Base-by-base conservation (phyloP, 2,888 invertebrate species). In the Trimorus sp. region DNA sequence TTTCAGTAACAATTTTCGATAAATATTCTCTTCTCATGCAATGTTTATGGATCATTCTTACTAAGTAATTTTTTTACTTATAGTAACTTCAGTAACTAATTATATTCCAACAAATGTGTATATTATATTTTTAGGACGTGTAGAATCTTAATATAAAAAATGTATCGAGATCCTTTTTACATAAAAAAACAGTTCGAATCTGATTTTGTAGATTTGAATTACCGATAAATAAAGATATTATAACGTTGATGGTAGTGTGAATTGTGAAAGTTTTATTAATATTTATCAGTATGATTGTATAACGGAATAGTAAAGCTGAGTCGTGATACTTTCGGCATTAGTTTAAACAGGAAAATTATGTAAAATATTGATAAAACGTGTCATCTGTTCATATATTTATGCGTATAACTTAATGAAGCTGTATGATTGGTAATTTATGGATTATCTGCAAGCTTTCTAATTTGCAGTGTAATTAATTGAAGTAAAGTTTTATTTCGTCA, bases 261-360 rank as follows among this genome's bases (percentile, higher is more conserved):
- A 45, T 12, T 36, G 68, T 62, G 76, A 76, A 76, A 76, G 76
- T 69, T 76, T 38, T 68, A 69, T 76, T 54, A 76, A 76, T 76
- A 76, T 74, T 74, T 65, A 69, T 69, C 56, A 63, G 53, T 48
- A 8, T 49, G 49, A 62, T 76, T 76, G 62, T 62, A 69, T 76
- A 76, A 76, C 76, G 76, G 76, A 37, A 54, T 36, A n/a, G 54
- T 53, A 66, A 53, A 49, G 42, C 51, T 37, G 12, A 65, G 49
- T 74, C 58, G 59, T 42, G 65, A 65, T 40, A 74, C 65, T 65
- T 58, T 74, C 37, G 15, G 37, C 59, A 7, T 40, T 68, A 49
- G 62, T 74, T 65, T 37, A 42, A 66, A 36, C 53, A 38, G 59
- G 26, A 60, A 42, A 68, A 60, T 40, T 38, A 42, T 48, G 7